Evolutionary conservation across 2,888 invertebrate species (phyloP).

Genomic region (Tethea ocularis): DNA sequence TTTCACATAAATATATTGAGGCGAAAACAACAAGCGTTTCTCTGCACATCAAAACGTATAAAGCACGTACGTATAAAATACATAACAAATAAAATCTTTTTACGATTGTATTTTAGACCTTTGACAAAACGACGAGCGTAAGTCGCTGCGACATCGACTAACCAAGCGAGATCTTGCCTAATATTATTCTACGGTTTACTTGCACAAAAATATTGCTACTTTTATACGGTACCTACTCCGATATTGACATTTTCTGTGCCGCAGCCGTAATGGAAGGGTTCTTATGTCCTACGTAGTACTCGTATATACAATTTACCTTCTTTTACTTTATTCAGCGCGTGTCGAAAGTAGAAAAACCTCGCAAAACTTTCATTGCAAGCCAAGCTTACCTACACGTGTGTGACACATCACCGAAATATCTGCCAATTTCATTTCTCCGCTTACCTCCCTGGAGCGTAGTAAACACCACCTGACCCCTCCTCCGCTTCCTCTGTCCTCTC

Average conservation of each 20-base stretch:
- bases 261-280: slow-evolving; percentile 51
- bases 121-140: slow-evolving; percentile 3
- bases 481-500: slow-evolving; percentile 44
- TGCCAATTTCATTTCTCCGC: slow-evolving; percentile 80
- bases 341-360: slow-evolving; percentile 73
- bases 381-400: slow-evolving; percentile 71
- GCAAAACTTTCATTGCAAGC: slow-evolving; percentile 74
- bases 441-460: slow-evolving; percentile 77
- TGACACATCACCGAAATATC: slow-evolving; percentile 78
- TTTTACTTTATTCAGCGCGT: slow-evolving; percentile 70
- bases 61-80: slow-evolving; percentile 9
- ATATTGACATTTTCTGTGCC: slow-evolving; percentile 34
- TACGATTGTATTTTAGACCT: slow-evolving; percentile 11
- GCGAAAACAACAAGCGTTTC: slow-evolving; percentile 10
- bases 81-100: slow-evolving; percentile 9
- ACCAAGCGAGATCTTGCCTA: background rate
- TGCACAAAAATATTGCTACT: background rate
- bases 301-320: slow-evolving; percentile 53
- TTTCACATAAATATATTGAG: slow-evolving; percentile 9
- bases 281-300: slow-evolving; percentile 49
- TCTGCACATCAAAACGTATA: slow-evolving; percentile 7
- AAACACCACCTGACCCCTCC: slow-evolving; percentile 67
- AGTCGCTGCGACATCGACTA: slow-evolving; percentile 5
- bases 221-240: slow-evolving; percentile 16
- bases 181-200: background rate